Base-by-base conservation (phyloP, 2,113 vertebrate genomes). In the Xerus inauris region DNA sequence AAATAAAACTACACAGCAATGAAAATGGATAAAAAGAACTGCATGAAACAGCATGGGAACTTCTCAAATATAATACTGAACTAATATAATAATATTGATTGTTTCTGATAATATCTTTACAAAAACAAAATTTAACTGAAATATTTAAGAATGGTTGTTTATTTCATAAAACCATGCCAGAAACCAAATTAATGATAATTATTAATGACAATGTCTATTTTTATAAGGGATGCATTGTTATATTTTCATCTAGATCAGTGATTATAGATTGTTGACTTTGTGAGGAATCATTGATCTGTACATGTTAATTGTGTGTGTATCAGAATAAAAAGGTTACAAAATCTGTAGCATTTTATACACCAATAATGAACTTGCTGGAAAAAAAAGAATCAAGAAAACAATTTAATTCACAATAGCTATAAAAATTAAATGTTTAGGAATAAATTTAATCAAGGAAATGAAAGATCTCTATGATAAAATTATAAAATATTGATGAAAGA, bases 111-210 rank as follows among this genome's bases (percentile, higher is more conserved):
- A 82, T 1, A 94, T 45, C 35, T 62, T 59, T 42, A 83, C 30
- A 82, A 90, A 93, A 89, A 89, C n/a, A 87, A 92, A 89, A 87
- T 89, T 84, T 87, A 77, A 77, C 12, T 49, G 49, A 82, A 89
- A 5, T 87, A 75, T 96, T 90, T 91, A 93, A 87, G 40, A 96
- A 45, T 87, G 28, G 20, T 76, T 91, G 57, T 47, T 54, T 86
- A 79, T 62, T 47, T 62, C n/a, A 7, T 73, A 69, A 79, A 93
- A 89, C 38, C 64, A 95, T 38, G 10, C 42, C 87, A 28, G 40
- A 89, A 95, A 59, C 57, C 20, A 86, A 94, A 38, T 26, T 5
- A 26, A 24, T 47, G 64, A 90, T 87, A 83, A 62, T 6, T 62
- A 30, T 73, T 80, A 91, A 54, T 91, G 35, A 87, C 24, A 67